Percentiles rank a stretch among this genome's conserved stretches.
Evolutionary conservation across 1,140 invertebrate genomes (phyloP).

Genomic region (Drosophila insularis): DNA sequence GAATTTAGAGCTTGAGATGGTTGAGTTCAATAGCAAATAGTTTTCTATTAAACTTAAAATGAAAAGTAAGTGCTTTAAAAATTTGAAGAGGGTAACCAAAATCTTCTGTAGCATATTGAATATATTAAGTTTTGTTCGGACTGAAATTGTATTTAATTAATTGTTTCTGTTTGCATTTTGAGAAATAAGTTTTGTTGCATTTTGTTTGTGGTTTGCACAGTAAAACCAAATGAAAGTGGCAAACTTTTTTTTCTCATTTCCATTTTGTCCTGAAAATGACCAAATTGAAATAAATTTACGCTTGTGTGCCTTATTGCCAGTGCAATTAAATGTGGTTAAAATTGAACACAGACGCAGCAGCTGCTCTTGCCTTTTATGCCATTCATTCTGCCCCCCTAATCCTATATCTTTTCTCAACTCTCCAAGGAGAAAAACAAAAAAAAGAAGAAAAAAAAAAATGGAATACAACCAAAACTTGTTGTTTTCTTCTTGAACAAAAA

Average conservation of each 20-base stretch:
- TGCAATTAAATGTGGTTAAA: slow-evolving; percentile 51
- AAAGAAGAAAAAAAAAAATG: too few relatives aligned
- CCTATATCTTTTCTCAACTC: not conserved
- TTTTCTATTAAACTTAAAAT: too few relatives aligned
- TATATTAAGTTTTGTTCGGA: not conserved
- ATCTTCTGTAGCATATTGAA: not conserved
- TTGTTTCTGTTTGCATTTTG: not conserved
- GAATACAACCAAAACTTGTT: not conserved
- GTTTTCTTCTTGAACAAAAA: slow-evolving; percentile 42
- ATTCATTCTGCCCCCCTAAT: not conserved
- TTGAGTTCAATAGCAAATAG: too few relatives aligned
- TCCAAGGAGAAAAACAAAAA: too few relatives aligned
- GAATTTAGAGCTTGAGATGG: too few relatives aligned
- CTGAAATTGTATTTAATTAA: not conserved
- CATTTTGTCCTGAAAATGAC: not conserved
- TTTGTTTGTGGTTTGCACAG: not conserved
- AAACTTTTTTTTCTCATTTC: not conserved
- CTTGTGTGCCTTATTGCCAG: slow-evolving; percentile 39
- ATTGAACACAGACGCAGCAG: slow-evolving; percentile 13
- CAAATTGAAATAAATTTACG: slow-evolving; percentile 29
- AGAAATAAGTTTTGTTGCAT: not conserved
- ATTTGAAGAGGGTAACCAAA: not conserved
- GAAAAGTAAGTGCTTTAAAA: too few relatives aligned
- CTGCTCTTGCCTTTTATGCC: not conserved
- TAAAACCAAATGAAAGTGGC: not conserved